phyloP scores from a whole-genome alignment of 2,888 invertebrate genomes.

The Watsonalla cultraria region DNA sequence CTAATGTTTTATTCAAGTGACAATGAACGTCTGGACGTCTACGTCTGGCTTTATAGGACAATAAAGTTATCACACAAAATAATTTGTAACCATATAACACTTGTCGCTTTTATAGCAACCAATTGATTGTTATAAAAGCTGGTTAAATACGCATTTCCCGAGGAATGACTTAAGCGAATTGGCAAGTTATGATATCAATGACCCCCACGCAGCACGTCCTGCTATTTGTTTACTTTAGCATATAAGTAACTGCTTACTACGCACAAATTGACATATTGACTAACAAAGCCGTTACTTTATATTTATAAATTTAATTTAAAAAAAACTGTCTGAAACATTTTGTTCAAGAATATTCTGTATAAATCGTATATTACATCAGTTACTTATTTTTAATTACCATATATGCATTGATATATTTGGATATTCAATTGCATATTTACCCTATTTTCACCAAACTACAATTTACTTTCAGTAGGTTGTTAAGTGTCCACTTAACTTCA shows the following conservation, averaged over 20 bases:
- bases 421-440: too few relatives aligned
- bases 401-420: too few relatives aligned
- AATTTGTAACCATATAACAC: background rate
- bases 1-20: slow-evolving; percentile 1
- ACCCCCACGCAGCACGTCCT: slow-evolving; percentile 28
- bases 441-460: too few relatives aligned
- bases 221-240: slow-evolving; percentile 31
- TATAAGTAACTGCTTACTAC: slow-evolving; percentile 7
- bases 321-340: too few relatives aligned
- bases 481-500: too few relatives aligned
- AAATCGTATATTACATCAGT: too few relatives aligned
- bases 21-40: background rate
- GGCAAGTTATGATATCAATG: slow-evolving; percentile 33
- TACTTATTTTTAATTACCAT: too few relatives aligned
- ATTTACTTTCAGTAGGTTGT: too few relatives aligned
- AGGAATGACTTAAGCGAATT: slow-evolving; percentile 21
- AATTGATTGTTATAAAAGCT: slow-evolving; percentile 17
- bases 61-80: background rate
- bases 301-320: too few relatives aligned
- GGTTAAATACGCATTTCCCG: slow-evolving; percentile 15
- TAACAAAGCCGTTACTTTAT: too few relatives aligned
- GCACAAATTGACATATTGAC: background rate
- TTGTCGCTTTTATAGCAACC: slow-evolving; percentile 6
- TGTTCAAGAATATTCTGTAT: too few relatives aligned
- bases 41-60: background rate